Base-by-base conservation (phyloP, 2,113 vertebrate species). In the Barnardius zonarius region DNA sequence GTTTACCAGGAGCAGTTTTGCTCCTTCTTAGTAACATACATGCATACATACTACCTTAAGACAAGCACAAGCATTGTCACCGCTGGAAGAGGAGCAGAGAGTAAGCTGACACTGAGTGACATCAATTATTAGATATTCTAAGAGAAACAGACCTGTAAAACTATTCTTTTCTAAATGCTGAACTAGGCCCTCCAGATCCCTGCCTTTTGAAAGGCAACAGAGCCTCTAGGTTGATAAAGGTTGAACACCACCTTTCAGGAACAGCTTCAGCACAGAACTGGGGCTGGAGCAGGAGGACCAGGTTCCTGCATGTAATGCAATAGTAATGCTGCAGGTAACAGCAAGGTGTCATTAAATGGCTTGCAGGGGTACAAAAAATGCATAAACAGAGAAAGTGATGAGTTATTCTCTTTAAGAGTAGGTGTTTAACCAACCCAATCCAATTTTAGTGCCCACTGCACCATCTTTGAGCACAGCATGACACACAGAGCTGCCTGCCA, bases 381-480 rank as follows among this genome's bases (percentile, higher is more conserved):
- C 3, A 24, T 5, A 2, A 39, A 30, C 6, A 18, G 33, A n/a
- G 27, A 25, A 39, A 62, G 41, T 24, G 39, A 22, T 4, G 13
- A 77, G 43, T 43, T 46, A 17, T 2, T 63, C 55, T 48, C 59
- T 8, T 23, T 23, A 28, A 41, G 46, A 64, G 70, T 10, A 54
- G 69, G 39, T 4, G 16, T 48, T 64, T 30, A 7, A 39, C 13
- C 49, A 52, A 30, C 11, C 59, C 46, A 35, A 2, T 4, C 12
- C 48, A 7, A 1, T 6, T 28, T 1, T 4, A 39, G 69, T n/a
- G 41, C 37, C 66, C 17, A 1, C 5, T 7, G 4, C 22, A 41
- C 2, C 44, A 7, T 7, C 7, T 7, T 3, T 7, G 68, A 80
- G 33, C 23, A 5, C 0, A 5, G 31, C 10, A 1, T 0, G 10